Evolutionary conservation across 1,140 invertebrate species (phyloP).

Genomic region (Zaprionus kolodkinae): DNA sequence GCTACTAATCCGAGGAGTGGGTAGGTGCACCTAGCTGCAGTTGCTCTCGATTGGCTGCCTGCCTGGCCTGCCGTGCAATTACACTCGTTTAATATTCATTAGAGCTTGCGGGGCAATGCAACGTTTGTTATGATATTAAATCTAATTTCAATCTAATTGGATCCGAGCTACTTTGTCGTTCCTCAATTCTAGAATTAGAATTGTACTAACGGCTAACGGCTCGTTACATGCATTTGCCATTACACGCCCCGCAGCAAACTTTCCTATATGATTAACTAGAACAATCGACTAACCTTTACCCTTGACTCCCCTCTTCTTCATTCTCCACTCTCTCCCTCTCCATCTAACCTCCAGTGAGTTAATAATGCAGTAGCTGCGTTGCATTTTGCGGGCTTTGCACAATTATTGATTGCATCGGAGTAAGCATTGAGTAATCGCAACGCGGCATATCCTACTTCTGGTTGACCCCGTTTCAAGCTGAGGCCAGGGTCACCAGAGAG

Average conservation of each 20-base stretch:
- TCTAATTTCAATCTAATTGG: constrained; percentile 57
- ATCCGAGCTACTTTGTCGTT: constrained; percentile 33
- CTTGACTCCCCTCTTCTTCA: not conserved
- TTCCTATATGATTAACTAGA: constrained; percentile 60
- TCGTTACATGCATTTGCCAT: constrained; percentile 39
- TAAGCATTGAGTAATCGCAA: not conserved
- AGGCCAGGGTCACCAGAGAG: not conserved
- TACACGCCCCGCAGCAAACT: not conserved
- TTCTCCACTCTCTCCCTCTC: not conserved
- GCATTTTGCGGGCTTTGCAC: not conserved
- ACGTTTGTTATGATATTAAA: constrained; percentile 65
- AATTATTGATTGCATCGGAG: constrained; percentile 2
- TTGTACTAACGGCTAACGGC: constrained; percentile 42
- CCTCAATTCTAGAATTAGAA: constrained; percentile 59
- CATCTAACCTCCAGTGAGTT: not conserved
- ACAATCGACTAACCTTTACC: constrained; percentile 21
- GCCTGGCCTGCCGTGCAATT: constrained; percentile 51
- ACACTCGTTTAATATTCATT: constrained; percentile 71
- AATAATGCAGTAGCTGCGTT: not conserved
- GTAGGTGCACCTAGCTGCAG: not conserved
- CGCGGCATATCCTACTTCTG: not conserved
- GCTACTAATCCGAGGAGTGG: constrained; percentile 17
- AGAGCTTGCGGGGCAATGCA: constrained; percentile 35
- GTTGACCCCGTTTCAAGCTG: not conserved
- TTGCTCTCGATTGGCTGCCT: not conserved